Evolutionary conservation across 2,797 vertebrate species (phyloP).

Genomic region (Coluber constrictor): DNA sequence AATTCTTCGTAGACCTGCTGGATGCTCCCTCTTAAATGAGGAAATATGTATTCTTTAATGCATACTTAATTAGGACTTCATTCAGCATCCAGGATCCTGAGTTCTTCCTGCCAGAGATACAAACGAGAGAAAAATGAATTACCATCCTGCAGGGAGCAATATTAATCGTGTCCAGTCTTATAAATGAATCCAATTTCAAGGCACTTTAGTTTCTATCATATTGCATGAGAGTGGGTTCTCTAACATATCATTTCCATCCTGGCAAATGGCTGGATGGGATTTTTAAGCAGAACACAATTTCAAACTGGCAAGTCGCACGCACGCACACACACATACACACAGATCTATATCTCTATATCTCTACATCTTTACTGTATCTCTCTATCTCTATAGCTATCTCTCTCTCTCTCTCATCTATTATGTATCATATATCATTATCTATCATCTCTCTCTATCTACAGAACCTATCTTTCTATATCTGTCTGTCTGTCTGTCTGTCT

Average conservation of each 20-base stretch:
- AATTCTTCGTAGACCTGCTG: constrained; percentile 67
- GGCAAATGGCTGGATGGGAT: constrained; percentile 57
- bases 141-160: constrained; percentile 71
- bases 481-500: too few species aligned
- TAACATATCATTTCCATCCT: constrained; percentile 69
- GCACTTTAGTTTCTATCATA: constrained; percentile 73
- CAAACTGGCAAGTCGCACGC: constrained; percentile 45
- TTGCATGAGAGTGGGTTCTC: constrained; percentile 61
- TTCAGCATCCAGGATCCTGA: constrained; percentile 65
- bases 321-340: too few species aligned
- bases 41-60: constrained; percentile 71
- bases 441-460: too few species aligned
- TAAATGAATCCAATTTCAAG: constrained; percentile 80
- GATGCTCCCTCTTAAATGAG: constrained; percentile 68
- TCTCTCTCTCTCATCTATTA: too few species aligned
- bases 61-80: constrained; percentile 74
- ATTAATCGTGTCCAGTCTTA: constrained; percentile 78
- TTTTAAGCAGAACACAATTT: constrained; percentile 65
- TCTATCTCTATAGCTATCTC: too few species aligned
- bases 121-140: constrained; percentile 76
- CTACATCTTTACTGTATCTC: too few species aligned
- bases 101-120: constrained; percentile 65
- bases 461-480: too few species aligned
- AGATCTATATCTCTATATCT: too few species aligned
- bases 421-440: too few species aligned